These are phyloP conservation scores for Eucidaris tribuloides DNA, from an alignment of 35 echinoderm and acorn worm species.

Conservation along the genomic window DNA sequence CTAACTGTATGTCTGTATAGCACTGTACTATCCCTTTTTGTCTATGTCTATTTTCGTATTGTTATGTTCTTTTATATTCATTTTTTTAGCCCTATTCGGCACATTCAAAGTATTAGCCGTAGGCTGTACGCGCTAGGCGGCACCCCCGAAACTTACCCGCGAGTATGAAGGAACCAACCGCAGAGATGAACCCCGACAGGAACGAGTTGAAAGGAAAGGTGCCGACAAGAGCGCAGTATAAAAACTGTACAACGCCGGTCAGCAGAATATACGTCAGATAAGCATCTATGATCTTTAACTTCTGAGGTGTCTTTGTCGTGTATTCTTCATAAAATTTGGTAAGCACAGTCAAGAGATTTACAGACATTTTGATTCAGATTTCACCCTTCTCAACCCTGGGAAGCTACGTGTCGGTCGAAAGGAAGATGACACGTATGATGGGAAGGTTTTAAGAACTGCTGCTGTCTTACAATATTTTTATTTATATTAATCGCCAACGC, in stretches of 20 bases:
- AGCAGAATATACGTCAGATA: constrained; percentile 92
- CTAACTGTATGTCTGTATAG: no score
- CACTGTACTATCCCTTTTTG: no score
- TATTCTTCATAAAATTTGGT: constrained; percentile 96
- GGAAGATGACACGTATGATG: neutral
- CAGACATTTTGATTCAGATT: constrained; percentile 71
- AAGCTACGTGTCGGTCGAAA: constrained; percentile 12
- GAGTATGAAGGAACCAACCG: constrained; percentile 91
- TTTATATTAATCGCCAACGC: no score
- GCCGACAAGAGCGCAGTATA: constrained; percentile 93
- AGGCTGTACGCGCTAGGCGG: no score
- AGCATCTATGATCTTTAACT: constrained; percentile 97
- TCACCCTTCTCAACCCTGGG: no score
- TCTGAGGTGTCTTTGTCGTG: constrained; percentile 87
- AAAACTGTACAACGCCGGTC: constrained; percentile 94
- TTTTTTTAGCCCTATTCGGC: no score
- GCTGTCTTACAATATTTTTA: no score
- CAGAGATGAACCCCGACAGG: constrained; percentile 93
- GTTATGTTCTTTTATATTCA: no score
- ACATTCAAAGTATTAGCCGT: no score
- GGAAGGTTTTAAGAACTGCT: neutral
- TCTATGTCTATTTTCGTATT: no score
- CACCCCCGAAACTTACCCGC: constrained; percentile 57
- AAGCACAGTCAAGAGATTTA: constrained; percentile 83
- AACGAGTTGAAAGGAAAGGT: constrained; percentile 99